These are phyloP conservation scores for Petaurus breviceps DNA, from an alignment of 2,113 vertebrate species.

Conservation along the genomic window DNA sequence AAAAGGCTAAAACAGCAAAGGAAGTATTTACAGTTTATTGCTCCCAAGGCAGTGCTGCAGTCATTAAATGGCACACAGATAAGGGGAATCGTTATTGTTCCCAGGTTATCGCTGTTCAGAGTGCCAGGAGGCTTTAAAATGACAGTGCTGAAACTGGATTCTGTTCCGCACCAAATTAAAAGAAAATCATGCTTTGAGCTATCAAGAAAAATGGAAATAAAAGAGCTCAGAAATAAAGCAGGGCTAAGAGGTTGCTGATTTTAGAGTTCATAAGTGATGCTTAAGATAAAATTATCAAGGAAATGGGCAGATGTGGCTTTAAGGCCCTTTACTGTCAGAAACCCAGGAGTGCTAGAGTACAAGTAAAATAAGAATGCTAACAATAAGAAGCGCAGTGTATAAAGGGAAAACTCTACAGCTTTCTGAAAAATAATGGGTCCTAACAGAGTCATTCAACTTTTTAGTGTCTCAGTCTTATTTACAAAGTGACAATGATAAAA, in stretches of 20 bases:
- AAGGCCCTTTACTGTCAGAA: background rate
- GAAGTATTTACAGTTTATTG: conserved; percentile 14
- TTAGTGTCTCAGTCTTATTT: background rate
- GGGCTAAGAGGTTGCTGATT: background rate
- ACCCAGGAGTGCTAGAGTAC: background rate
- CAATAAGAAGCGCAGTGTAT: too few species aligned
- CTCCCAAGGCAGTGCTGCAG: conserved; percentile 28
- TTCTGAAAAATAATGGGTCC: background rate
- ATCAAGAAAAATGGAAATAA: background rate
- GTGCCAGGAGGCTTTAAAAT: conserved; percentile 37
- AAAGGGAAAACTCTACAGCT: background rate
- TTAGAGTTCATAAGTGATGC: background rate
- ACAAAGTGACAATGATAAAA: background rate
- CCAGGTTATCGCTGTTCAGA: conserved; percentile 24
- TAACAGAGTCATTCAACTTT: background rate
- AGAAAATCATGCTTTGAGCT: conserved; percentile 30
- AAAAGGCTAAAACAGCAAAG: conserved; percentile 36
- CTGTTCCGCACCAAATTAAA: conserved; percentile 56
- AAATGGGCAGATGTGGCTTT: conserved; percentile 20
- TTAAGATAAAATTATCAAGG: conserved; percentile 33
- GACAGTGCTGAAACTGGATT: conserved; percentile 28
- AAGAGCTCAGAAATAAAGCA: conserved; percentile 36
- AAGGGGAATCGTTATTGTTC: conserved; percentile 49
- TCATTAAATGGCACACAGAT: conserved; percentile 47
- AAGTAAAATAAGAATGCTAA: background rate